These are phyloP conservation scores for Melanotaenia boesemani DNA, from an alignment of 2,797 vertebrate species.

Conservation along the genomic window DNA sequence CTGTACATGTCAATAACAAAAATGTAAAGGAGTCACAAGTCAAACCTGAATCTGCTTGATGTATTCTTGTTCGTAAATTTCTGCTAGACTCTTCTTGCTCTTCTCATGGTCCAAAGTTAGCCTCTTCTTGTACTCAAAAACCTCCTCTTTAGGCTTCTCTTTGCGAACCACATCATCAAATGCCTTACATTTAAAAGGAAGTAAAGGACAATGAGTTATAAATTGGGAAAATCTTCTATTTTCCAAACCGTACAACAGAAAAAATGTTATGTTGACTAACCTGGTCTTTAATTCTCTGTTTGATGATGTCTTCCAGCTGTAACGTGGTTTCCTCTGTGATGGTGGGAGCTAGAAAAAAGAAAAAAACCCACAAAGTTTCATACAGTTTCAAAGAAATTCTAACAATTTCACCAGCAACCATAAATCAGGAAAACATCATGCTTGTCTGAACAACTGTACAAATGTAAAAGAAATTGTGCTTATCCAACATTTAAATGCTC, in stretches of 20 bases:
- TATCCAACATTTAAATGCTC: background rate
- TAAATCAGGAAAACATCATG: background rate
- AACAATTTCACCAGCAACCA: background rate
- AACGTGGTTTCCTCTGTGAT: constrained; percentile 96
- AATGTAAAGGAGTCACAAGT: constrained; percentile 13
- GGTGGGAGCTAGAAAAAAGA: constrained; percentile 86
- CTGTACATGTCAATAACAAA: background rate
- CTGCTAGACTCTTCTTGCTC: constrained; percentile 95
- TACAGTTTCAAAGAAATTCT: background rate
- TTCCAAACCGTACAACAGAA: background rate
- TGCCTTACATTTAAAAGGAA: constrained; percentile 78
- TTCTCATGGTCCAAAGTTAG: constrained; percentile 95
- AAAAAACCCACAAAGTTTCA: background rate
- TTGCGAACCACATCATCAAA: constrained; percentile 97
- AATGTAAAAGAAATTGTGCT: background rate
- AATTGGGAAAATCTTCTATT: background rate
- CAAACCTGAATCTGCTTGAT: constrained; percentile 92
- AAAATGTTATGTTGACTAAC: constrained; percentile 66
- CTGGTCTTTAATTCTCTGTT: constrained; percentile 96
- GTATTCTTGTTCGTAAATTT: constrained; percentile 97
- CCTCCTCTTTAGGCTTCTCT: constrained; percentile 94
- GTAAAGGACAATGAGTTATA: constrained; percentile 1
- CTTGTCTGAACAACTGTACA: background rate
- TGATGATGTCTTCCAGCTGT: constrained; percentile 95
- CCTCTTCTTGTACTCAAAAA: constrained; percentile 95